Percentiles rank a stretch among this genome's conserved stretches.
Conservation (phyloP, 2,888 invertebrate genomes). For the Darwinula stevensoni region DNA sequence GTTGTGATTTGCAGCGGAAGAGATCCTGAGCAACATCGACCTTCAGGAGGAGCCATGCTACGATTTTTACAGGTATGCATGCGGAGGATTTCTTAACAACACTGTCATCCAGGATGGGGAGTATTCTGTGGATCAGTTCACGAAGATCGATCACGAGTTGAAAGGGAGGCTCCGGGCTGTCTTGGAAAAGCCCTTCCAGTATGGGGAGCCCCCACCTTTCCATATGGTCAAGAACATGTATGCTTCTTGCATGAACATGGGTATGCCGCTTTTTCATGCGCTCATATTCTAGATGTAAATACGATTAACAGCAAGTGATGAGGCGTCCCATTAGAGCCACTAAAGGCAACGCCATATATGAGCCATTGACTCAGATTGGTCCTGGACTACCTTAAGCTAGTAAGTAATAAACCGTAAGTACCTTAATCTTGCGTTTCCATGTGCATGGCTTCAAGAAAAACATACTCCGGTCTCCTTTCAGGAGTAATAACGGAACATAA, state of each 20-base stretch:
- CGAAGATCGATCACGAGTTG: slow-evolving; percentile 10
- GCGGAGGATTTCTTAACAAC: slow-evolving; percentile 37
- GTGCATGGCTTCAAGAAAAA: too few species aligned
- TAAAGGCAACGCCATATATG: too few species aligned
- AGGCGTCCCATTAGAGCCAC: too few species aligned
- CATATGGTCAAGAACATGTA: slow-evolving; percentile 49
- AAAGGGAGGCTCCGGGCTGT: slow-evolving; percentile 41
- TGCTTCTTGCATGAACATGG: slow-evolving; percentile 59
- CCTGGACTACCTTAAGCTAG: too few species aligned
- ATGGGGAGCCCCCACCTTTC: slow-evolving; percentile 34
- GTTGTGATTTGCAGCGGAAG: too few species aligned
- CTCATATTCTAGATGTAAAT: too few species aligned
- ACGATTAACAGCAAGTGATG: too few species aligned
- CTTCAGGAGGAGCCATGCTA: slow-evolving; percentile 39
- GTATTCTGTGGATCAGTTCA: slow-evolving; percentile 36
- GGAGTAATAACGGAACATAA: too few species aligned
- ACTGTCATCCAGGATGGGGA: slow-evolving; percentile 52
- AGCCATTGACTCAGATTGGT: too few species aligned
- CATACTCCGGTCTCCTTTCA: too few species aligned
- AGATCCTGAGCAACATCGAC: slow-evolving; percentile 38
- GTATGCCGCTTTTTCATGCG: slow-evolving; percentile 25
- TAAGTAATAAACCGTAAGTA: too few species aligned
- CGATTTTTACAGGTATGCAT: slow-evolving; percentile 50
- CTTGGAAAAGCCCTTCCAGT: slow-evolving; percentile 27
- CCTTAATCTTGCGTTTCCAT: too few species aligned